Base-by-base conservation (phyloP, 2,797 vertebrate species). In the Oceanodroma leucorhoa region DNA sequence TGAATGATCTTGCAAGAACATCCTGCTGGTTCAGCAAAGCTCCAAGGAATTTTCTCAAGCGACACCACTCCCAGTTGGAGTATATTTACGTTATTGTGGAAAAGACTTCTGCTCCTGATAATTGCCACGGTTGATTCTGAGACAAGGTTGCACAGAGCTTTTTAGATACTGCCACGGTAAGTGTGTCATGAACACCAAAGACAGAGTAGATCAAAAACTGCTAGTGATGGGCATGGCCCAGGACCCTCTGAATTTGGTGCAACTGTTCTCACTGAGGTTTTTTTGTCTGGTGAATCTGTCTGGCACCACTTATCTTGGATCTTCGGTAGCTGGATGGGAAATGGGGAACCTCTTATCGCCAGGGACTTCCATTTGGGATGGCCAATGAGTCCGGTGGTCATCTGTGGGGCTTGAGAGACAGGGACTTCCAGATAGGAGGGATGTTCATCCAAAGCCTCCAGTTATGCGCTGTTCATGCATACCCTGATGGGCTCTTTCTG, bases 21-120 rank as follows among this genome's bases (percentile, higher is more conserved):
- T 94, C 76, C 67, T 95, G 88, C 94, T 95, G 78, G 89, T 91
- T 96, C 96, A 96, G 93, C 95, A 95, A 92, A 94, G 79, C 94
- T 93, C 92, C 84, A 83, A 93, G 84, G 89, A 89, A 88, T 94
- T 97, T 93, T 95, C 90, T 95, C 61, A 86, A 93, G 87, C 30
- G 30, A 89, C 84, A 91, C 84, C 73, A 73, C 40, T 94, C 89
- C 76, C 73, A 77, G 62, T 81, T 91, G 93, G 84, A 82, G 36
- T 65, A 62, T 86, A 82, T 93, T 92, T 92, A 83, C 2, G 0
- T 93, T 92, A 89, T 6, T 84, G 83, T 90, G 62, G 90, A 53
- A 86, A 21, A 91, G 71, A 80, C 80, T 90, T 90, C 78, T 94
- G 80, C 70, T 92, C 27, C 62, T 45, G 11, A 14, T 71, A 84